These are phyloP conservation scores for Galeopterus variegatus DNA, from an alignment of 2,113 vertebrate genomes.

Conservation along the genomic window DNA sequence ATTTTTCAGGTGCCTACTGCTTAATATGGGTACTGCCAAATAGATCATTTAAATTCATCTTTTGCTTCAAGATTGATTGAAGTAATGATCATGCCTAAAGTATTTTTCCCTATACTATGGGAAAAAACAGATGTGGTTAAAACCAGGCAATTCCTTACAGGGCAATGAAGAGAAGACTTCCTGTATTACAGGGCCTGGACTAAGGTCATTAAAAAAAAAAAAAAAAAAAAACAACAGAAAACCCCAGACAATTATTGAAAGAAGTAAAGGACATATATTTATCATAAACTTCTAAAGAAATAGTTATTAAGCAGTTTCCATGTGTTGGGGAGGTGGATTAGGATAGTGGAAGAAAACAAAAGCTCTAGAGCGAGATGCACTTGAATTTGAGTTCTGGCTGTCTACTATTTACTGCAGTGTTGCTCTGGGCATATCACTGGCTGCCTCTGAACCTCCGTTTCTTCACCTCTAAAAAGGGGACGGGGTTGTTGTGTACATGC, in stretches of 20 bases:
- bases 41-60: neutral
- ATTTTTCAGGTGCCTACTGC: neutral
- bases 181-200: no score
- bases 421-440: neutral
- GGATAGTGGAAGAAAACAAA: neutral
- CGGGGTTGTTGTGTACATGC: neutral
- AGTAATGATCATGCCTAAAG: neutral
- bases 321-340: neutral
- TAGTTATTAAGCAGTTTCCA: neutral
- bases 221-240: neutral
- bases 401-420: rapidly evolving
- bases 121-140: neutral
- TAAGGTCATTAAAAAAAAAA: neutral
- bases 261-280: neutral
- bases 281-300: slow-evolving; percentile 14
- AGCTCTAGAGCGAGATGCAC: neutral
- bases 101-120: neutral
- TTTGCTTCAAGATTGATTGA: slow-evolving; percentile 52
- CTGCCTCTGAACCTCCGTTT: neutral
- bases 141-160: neutral
- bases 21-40: neutral
- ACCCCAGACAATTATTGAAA: neutral
- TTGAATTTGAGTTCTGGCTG: neutral
- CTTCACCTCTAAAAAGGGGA: neutral
- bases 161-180: neutral